A percentile compares a stretch with the other conserved stretches of the same genome.
These are phyloP conservation scores for Tenthredo notha DNA, from an alignment of 2,888 invertebrate genomes.

Conservation along the genomic window DNA sequence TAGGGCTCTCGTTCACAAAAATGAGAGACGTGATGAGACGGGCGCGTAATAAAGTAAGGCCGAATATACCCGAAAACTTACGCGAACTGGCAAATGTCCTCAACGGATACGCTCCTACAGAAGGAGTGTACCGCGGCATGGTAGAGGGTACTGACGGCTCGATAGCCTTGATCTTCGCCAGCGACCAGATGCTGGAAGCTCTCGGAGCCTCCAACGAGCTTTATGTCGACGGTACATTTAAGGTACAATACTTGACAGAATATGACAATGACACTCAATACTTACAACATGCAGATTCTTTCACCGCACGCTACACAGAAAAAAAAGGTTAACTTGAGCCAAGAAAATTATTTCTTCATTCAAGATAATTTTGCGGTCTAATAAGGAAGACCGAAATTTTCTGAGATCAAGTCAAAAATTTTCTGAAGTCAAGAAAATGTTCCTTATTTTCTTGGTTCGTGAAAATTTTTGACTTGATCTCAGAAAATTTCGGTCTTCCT, in stretches of 20 bases:
- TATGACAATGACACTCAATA: no score
- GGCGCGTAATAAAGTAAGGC: background rate
- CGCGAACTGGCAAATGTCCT: background rate
- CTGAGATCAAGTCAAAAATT: no score
- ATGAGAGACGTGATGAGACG: background rate
- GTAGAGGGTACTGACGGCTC: background rate
- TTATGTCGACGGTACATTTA: slow-evolving; percentile 9
- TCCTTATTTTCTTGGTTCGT: no score
- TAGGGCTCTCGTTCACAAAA: background rate
- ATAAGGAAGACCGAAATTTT: no score
- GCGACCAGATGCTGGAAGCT: background rate
- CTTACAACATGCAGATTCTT: no score
- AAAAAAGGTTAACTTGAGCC: no score
- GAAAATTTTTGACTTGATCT: no score
- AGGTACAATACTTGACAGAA: background rate
- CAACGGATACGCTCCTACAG: background rate
- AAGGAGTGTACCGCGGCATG: background rate
- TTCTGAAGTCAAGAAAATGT: no score
- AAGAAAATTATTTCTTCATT: no score
- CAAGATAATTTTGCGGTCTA: no score
- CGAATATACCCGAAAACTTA: background rate
- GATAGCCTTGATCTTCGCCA: background rate
- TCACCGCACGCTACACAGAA: no score
- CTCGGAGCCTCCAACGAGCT: background rate
- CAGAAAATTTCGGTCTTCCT: no score